A percentile compares a stretch with the other conserved stretches of the same genome.
These are phyloP conservation scores for Parambassis ranga DNA, from an alignment of 2,797 vertebrate genomes.

Conservation along the genomic window DNA sequence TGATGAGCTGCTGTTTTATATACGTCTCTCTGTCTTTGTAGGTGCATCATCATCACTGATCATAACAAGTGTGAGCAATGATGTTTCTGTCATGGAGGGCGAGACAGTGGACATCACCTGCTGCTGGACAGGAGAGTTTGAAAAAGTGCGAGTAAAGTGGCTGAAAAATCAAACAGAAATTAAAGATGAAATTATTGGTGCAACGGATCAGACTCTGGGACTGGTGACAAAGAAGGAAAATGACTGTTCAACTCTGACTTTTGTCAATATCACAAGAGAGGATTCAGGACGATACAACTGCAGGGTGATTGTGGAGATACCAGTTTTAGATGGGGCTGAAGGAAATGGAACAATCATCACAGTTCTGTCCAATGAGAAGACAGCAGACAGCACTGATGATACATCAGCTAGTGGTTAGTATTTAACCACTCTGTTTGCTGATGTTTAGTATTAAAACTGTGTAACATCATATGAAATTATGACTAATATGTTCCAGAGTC, in stretches of 20 bases:
- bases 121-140: not conserved
- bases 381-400: fast-evolving
- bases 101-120: constrained; percentile 14
- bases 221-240: fast-evolving
- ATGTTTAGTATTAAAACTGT: no score
- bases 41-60: no score
- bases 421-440: no score
- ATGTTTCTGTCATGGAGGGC: constrained; percentile 14
- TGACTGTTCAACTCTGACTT: not conserved
- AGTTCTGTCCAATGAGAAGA: not conserved
- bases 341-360: constrained; percentile 55
- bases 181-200: fast-evolving
- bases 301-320: constrained; percentile 53
- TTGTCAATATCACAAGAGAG: not conserved
- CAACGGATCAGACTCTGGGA: fast-evolving
- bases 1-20: no score
- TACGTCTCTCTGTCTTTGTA: no score
- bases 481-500: no score
- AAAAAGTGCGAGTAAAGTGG: not conserved
- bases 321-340: fast-evolving
- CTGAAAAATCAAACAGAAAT: not conserved
- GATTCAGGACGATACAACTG: constrained; percentile 67
- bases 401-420: no score
- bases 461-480: no score
- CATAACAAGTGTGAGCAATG: no score